Percentiles rank a stretch among this genome's conserved stretches.
Evolutionary conservation across 2,113 vertebrate species (phyloP).

Genomic region (Cepphus grylle): DNA sequence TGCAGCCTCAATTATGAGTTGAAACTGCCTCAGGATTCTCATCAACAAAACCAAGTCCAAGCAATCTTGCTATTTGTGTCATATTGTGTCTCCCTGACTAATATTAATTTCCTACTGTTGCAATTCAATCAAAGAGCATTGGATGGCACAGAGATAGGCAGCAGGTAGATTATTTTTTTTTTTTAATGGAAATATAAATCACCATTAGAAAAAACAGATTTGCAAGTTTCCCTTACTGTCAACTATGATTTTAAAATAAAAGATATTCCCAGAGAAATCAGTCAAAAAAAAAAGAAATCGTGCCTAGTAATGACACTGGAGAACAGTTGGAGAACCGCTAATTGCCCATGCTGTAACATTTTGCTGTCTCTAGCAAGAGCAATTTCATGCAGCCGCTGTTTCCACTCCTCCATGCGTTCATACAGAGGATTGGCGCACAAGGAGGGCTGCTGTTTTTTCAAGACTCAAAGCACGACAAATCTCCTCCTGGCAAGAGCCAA

Average conservation of each 20-base stretch:
- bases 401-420: neutral
- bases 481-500: neutral
- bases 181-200: neutral
- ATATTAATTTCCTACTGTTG: neutral
- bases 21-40: neutral
- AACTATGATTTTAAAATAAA: neutral
- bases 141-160: neutral
- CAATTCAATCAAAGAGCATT: neutral
- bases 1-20: neutral
- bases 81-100: neutral
- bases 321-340: fast-evolving
- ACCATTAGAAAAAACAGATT: neutral
- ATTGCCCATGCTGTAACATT: neutral
- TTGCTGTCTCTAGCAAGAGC: neutral
- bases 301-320: neutral
- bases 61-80: neutral
- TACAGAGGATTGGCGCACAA: neutral
- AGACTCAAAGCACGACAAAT: neutral
- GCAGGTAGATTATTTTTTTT: neutral
- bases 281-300: neutral
- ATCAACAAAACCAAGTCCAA: neutral
- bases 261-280: neutral
- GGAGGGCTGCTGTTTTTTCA: neutral
- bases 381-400: neutral
- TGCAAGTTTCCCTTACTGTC: neutral